Base-by-base conservation (phyloP, 1,140 invertebrate species). In the Panagrolaimus sp. region DNA sequence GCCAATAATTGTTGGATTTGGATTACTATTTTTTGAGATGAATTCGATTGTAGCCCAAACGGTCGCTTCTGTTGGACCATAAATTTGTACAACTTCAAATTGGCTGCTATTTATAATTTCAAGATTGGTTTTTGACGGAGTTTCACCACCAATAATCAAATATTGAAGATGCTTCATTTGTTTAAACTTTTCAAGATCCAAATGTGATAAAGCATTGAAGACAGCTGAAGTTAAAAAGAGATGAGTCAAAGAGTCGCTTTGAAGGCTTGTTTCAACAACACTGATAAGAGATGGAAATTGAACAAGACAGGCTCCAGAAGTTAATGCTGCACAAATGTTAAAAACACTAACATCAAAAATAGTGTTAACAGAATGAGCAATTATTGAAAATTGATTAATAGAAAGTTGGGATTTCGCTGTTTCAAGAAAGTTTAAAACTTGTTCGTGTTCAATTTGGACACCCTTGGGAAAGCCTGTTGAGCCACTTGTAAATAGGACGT, bases 61-160 rank as follows among this genome's bases (percentile, higher is more conserved):
- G 31, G 75, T 76, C n/a, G 63, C 64, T 57, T 79, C 78, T n/a
- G 78, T 80, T 11, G 78, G 78, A 46, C 78, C 78, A 66, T 79
- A 79, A 57, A 79, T 80, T 61, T 79, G 78, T 13, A 64, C 74
- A 1, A 80, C 27, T 31, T 65, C 44, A 20, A 27, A 16, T 27
- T 25, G 13, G 8, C 2, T 4, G 25, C 31, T 13, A 46, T 63
- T 25, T 14, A 65, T 14, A 43, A 63, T 46, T 42, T 57, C 20
- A 53, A 77, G 27, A 11, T 8, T 46, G 1, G 5, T 14, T 9
- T 68, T 44, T 5, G 43, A 25, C 0, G 77, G 72, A 0, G 75
- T 80, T 48, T 79, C 78, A 27, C 78, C 78, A 11, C 78, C 78
- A 27, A 79, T 71, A 23, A 74, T 72, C 31, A 79, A 38, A 11